Percentiles rank a stretch among this genome's conserved stretches.
These are phyloP conservation scores for Diabrotica balteata DNA, from an alignment of 2,888 invertebrate species.

Conservation along the genomic window DNA sequence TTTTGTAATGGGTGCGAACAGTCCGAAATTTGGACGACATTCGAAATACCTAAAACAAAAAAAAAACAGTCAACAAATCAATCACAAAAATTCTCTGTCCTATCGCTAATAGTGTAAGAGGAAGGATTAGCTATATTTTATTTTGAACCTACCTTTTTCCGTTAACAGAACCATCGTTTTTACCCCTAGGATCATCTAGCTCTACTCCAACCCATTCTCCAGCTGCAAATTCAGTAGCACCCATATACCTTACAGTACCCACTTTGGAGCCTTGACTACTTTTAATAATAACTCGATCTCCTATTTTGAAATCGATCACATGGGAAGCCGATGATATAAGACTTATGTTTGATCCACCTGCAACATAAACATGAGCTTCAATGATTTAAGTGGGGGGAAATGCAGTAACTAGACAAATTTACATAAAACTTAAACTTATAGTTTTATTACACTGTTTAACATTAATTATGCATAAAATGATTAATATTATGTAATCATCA, in stretches of 20 bases:
- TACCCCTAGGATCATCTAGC: constrained; percentile 90
- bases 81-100: too few relatives aligned
- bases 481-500: too few relatives aligned
- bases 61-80: too few relatives aligned
- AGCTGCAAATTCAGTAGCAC: constrained; percentile 87
- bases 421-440: too few relatives aligned
- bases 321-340: constrained; percentile 59
- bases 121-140: too few relatives aligned
- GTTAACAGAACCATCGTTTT: constrained; percentile 94
- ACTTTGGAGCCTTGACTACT: constrained; percentile 88
- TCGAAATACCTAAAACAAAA: constrained; percentile 87
- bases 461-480: too few relatives aligned
- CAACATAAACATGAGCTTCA: constrained; percentile 29
- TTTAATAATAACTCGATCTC: constrained; percentile 90
- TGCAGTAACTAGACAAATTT: too few relatives aligned
- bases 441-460: too few relatives aligned
- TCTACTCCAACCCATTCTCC: constrained; percentile 98
- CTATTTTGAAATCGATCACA: constrained; percentile 75
- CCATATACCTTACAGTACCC: constrained; percentile 85
- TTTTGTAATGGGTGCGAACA: constrained; percentile 93
- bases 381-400: too few relatives aligned
- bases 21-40: constrained; percentile 87
- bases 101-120: too few relatives aligned
- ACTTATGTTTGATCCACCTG: constrained; percentile 64
- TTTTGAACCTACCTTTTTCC: constrained; percentile 75